Base-by-base conservation (phyloP, 53 echinoderm and acorn worm genomes). In the Hippasteria phrygiana region DNA sequence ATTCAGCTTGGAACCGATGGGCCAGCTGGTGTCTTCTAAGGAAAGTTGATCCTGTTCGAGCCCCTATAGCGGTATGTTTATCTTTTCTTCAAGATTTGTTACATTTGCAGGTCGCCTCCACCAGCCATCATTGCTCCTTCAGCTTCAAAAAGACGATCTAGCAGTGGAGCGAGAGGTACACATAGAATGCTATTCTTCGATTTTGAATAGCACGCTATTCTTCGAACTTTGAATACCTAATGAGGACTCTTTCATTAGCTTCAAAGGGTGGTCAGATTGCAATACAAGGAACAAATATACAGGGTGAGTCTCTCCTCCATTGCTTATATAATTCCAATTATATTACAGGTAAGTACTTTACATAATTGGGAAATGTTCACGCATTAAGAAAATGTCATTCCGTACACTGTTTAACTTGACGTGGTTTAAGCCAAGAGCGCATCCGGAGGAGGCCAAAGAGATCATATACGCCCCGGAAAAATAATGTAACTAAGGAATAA, bases 1-100 rank as follows among this genome's bases (percentile, higher is more conserved):
- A 70, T 39, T 70, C 70, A 38, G 70, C 70, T 37, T 70, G 70
- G 70, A 70, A n/a, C 18, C 43, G 46, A 42, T 74, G 70, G 70
- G 70, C 70, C 17, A 35, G 70, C 70, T 70, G 36, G 28, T 70
- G 22, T 70, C 3, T 70, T 37, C 22, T 18, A 39, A 26, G 22
- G 6, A n/a, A 28, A 17, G 18, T 34, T 38, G 70, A 55, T 55
- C 55, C 70, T 17, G 12, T 70, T 26, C 70, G 43, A 35, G 27
- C 34, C 26, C 16, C 26, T 74, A 4, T 35, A 46, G 12, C 35
- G 1, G 24, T 14, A 20, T 24, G 46, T 74, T 2, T 43, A 42
- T 24, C 43, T 43, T 26, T 74, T 74, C 28, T 74, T 74, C 46
- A 74, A 45, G 35, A 26, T 43, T 43, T 65, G 4, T 26, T 43